Conservation (phyloP, 1,140 invertebrate genomes). For the Euura lappo region DNA sequence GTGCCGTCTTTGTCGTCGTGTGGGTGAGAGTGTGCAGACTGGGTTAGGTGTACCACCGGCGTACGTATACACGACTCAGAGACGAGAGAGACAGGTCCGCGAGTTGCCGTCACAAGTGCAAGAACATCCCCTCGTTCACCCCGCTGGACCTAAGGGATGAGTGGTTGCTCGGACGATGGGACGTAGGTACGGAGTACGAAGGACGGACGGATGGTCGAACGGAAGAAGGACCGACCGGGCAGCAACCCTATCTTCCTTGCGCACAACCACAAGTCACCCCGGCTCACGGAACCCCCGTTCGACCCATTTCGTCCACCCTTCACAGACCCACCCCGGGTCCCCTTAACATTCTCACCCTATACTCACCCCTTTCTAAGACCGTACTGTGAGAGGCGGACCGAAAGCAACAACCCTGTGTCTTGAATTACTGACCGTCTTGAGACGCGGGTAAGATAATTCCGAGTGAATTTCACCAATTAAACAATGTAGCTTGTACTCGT, state of each 20-base stretch:
- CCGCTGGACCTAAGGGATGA: slow-evolving; percentile 18
- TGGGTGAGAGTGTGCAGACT: not conserved
- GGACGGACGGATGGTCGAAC: slow-evolving; percentile 6
- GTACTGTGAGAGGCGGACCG: not conserved
- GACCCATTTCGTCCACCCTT: not conserved
- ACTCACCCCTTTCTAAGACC: slow-evolving; percentile 1
- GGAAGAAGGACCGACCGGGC: slow-evolving; percentile 22
- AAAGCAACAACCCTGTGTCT: not conserved
- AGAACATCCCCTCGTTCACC: slow-evolving; percentile 49
- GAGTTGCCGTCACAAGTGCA: slow-evolving; percentile 41
- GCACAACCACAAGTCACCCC: slow-evolving; percentile 58
- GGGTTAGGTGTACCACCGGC: too few relatives aligned
- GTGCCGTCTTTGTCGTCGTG: not conserved
- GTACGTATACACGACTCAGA: not conserved
- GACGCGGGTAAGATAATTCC: not conserved
- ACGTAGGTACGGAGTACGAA: not conserved
- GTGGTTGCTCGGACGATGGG: slow-evolving; percentile 9
- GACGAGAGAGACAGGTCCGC: slow-evolving; percentile 4
- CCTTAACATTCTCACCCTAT: slow-evolving; percentile 4
- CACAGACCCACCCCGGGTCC: not conserved
- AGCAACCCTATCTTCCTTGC: slow-evolving; percentile 54
- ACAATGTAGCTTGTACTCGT: too few relatives aligned
- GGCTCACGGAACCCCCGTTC: not conserved
- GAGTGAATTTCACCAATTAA: too few relatives aligned
- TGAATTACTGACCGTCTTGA: slow-evolving; percentile 4